phyloP scores from a whole-genome alignment of 1,140 invertebrate genomes.

The Sitobion miscanthi region DNA sequence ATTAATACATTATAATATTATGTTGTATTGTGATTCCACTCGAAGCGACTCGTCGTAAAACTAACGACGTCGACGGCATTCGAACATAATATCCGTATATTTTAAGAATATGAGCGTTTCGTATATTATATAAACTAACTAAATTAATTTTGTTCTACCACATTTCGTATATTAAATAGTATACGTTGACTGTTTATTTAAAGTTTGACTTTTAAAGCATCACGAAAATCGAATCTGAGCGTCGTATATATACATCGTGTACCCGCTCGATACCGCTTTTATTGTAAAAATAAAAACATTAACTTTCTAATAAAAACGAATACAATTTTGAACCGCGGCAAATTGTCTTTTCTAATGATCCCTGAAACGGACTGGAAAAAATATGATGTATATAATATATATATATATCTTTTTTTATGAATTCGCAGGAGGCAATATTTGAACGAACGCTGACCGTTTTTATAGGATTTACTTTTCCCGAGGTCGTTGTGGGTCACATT shows the following conservation, averaged over 20 bases:
- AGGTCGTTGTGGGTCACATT: slow-evolving; percentile 30
- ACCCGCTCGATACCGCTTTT: background rate
- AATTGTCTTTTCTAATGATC: slow-evolving; percentile 35
- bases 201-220: background rate
- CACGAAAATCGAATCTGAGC: background rate
- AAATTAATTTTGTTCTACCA: background rate
- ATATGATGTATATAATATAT: background rate
- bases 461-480: slow-evolving; percentile 33
- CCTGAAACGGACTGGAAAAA: slow-evolving; percentile 19
- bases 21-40: background rate
- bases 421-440: background rate
- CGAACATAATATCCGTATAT: background rate
- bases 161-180: background rate
- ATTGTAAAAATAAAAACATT: slow-evolving; percentile 15
- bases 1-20: background rate
- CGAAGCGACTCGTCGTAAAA: background rate
- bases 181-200: background rate
- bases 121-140: background rate
- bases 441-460: slow-evolving; percentile 17
- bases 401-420: slow-evolving; percentile 12
- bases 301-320: background rate
- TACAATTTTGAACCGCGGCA: background rate
- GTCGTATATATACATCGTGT: too few species aligned
- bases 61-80: background rate
- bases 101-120: background rate